phyloP scores from a whole-genome alignment of 2,888 invertebrate species.

The Meganola albula region DNA sequence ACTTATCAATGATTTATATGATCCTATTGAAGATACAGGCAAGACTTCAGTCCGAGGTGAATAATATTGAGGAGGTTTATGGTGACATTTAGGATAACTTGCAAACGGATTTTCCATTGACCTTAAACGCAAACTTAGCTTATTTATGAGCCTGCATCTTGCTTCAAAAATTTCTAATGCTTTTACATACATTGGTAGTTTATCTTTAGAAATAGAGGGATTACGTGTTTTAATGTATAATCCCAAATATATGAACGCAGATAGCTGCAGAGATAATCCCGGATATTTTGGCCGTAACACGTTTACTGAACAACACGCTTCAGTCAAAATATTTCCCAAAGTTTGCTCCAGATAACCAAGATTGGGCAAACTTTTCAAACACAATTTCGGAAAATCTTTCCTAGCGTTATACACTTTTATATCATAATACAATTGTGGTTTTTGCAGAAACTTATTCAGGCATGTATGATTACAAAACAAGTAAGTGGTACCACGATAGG shows the following conservation, averaged over 20 bases:
- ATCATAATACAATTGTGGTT: conserved; percentile 68
- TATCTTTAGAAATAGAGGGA: conserved; percentile 38
- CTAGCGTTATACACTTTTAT: conserved; percentile 58
- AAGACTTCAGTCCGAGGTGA: no score
- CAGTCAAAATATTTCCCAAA: conserved; percentile 69
- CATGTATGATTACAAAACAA: conserved; percentile 76
- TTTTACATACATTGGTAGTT: conserved; percentile 48
- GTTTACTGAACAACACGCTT: conserved; percentile 72
- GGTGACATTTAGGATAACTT: conserved; percentile 56
- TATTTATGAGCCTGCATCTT: conserved; percentile 53
- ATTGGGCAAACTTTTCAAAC: conserved; percentile 69
- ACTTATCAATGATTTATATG: no score
- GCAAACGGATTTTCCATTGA: conserved; percentile 76
- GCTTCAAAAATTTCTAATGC: conserved; percentile 49
- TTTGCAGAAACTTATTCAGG: conserved; percentile 67
- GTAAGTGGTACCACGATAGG: conserved; percentile 70
- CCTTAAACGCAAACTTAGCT: conserved; percentile 64
- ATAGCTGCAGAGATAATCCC: conserved; percentile 66
- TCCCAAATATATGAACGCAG: conserved; percentile 76
- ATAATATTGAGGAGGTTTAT: no score
- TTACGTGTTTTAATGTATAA: conserved; percentile 77
- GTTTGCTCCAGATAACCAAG: conserved; percentile 80
- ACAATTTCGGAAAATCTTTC: conserved; percentile 52
- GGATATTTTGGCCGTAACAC: conserved; percentile 79
- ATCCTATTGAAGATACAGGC: no score